Conservation (phyloP, 2,113 vertebrate species). For the Nettapus auritus region DNA sequence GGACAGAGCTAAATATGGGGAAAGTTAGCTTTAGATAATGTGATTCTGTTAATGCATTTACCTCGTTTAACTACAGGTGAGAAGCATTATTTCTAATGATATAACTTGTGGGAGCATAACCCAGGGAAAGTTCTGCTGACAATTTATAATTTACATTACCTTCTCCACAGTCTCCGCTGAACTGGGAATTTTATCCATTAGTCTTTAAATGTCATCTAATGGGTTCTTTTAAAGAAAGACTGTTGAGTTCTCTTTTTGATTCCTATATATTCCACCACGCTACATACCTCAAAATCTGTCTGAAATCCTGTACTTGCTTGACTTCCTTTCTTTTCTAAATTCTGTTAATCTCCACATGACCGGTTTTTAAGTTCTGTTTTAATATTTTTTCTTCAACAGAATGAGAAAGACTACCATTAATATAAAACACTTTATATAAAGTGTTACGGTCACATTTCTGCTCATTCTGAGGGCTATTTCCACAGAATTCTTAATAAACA, state of each 20-base stretch:
- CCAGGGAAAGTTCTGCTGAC: neutral
- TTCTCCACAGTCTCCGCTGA: neutral
- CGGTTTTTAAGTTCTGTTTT: neutral
- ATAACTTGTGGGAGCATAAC: neutral
- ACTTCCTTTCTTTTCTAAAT: neutral
- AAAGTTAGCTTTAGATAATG: neutral
- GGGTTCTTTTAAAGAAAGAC: neutral
- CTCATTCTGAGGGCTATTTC: neutral
- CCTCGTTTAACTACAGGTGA: conserved; percentile 3
- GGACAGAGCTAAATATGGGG: neutral
- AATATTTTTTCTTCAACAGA: neutral
- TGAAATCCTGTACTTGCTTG: neutral
- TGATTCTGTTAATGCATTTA: conserved; percentile 5
- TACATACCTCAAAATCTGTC: neutral
- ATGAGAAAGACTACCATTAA: neutral
- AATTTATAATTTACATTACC: neutral
- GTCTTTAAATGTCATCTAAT: neutral
- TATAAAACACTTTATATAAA: neutral
- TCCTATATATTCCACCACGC: neutral
- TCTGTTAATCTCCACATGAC: neutral
- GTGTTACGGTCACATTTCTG: neutral
- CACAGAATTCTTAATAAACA: neutral
- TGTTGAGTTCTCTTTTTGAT: neutral
- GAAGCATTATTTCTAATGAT: neutral
- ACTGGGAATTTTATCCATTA: neutral